Evolutionary conservation across 92 coral and sea anemone species (phyloP), one percentile per base, ranked within the genome.

Genomic region (Phenganax marumi): DNA sequence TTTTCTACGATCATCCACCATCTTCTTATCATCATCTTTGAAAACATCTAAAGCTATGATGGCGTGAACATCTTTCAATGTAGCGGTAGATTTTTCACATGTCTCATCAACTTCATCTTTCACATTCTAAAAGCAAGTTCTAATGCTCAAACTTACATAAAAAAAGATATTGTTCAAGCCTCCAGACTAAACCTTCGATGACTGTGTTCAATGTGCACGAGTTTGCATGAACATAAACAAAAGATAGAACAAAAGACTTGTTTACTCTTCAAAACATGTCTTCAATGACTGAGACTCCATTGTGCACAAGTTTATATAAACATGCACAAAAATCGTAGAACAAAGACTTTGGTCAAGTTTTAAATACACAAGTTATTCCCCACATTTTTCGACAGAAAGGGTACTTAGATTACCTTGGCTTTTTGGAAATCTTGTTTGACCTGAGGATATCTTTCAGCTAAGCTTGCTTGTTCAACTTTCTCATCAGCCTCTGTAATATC

Each of bases 361-460:
- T 5, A 33, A 33, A 33, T n/a, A n/a, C 43, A 33, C 43, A 33
- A 33, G 43, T 33, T 33, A 33, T 33, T 33, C 2, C 43, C 43
- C 43, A 33, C 2, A 33, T 33, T 33, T 33, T 33, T 33, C 3
- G 5, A 58, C 16, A 7, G 12, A 16, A 58, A 58, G 6, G 8
- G 18, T 18, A 25, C n/a, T 3, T 6, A 62, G 10, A 62, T 19
- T 76, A 76, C 81, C 52, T 76, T 58, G 9, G 81, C 81, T 1
- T 58, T 62, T 10, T 76, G 81, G 81, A 76, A 76, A 49, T 76
- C 81, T 76, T 76, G 81, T 18, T 76, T 76, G 24, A 56, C 69
- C 39, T 76, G 81, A 7, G 81, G 81, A 51, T 22, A 76, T 6
- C 81, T 0, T 12, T 55, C 68, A 56, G 81, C 62, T 16, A 76